Evolutionary conservation across 2,113 vertebrate genomes (phyloP), one percentile per base, ranked within the genome.

Genomic region (Microcebus tavaratra): DNA sequence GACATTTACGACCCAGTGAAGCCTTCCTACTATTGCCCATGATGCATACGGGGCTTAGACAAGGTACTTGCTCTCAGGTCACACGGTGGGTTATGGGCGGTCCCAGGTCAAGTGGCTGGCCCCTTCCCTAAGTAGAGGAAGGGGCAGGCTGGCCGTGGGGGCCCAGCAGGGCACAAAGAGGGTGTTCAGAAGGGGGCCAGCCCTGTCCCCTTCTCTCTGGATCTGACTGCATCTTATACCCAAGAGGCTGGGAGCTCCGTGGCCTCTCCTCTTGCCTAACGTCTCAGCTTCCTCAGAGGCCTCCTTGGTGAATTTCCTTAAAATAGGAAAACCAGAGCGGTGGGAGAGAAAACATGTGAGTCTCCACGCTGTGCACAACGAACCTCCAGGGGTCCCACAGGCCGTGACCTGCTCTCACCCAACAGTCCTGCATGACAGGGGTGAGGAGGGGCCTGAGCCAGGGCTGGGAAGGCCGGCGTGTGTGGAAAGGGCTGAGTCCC

Each of bases 21-120:
- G 48, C 29, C 65, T 48, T 34, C 25, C 83, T 50, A 3, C 65
- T 8, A 59, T 39, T 48, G 70, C 27, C 48, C 6, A 8, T 6
- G 59, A 76, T 61, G 39, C 61, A 83, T 68, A 34, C 3, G 27
- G 82, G 42, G 70, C 57, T 79, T 31, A 23, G 68, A 72, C 57
- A 63, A 63, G 20, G 61, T 36, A 3, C 68, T 89, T 34, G n/a
- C 53, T 87, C 21, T 34, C 23, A 29, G 96, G 91, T 79, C 88
- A 59, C 75, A 36, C 25, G 20, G 65, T 25, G 11, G 59, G 31
- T 48, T 48, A 65, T 25, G 86, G 67, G 80, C 75, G 81, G 85
- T 17, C 63, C 8, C 17, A 23, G 88, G 91, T 84, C 85, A 81
- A 90, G 50, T 18, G 34, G 45, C 63, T 8, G 7, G 4, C 36